Conservation (phyloP, 1,140 invertebrate genomes). For the Matsumurasca onukii region DNA sequence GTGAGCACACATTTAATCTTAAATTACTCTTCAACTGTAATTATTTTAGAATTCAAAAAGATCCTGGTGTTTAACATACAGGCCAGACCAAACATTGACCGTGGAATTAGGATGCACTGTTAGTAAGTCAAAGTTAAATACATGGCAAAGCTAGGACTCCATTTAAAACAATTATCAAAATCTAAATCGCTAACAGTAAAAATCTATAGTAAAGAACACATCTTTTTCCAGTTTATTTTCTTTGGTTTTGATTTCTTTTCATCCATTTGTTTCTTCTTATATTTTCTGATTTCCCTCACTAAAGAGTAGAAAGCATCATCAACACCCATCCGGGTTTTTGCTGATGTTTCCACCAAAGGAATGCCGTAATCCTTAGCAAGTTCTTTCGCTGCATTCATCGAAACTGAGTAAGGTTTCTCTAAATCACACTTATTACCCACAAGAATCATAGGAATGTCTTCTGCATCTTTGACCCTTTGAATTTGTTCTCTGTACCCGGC, state of each 20-base stretch:
- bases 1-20: no score
- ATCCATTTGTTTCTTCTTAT: slow-evolving; percentile 40
- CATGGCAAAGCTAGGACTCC: no score
- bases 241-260: slow-evolving; percentile 35
- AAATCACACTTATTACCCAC: slow-evolving; percentile 99
- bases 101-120: no score
- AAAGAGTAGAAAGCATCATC: slow-evolving; percentile 99
- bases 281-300: slow-evolving; percentile 83
- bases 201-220: slow-evolving; percentile 40
- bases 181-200: no score
- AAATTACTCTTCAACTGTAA: no score
- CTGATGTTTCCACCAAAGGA: slow-evolving; percentile 98
- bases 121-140: no score
- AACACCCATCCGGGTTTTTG: slow-evolving; percentile 96
- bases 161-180: no score
- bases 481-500: slow-evolving; percentile 91
- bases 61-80: no score
- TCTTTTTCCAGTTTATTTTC: slow-evolving; percentile 34
- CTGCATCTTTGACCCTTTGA: slow-evolving; percentile 93
- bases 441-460: slow-evolving; percentile 95
- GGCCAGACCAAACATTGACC: no score
- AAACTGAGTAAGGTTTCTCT: slow-evolving; percentile 72
- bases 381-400: slow-evolving; percentile 77
- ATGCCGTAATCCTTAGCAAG: slow-evolving; percentile 93
- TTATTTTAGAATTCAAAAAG: no score